Evolutionary conservation across 1,140 invertebrate species (phyloP), one percentile per base, ranked within the genome.

Genomic region (Psilanteris sp.): DNA sequence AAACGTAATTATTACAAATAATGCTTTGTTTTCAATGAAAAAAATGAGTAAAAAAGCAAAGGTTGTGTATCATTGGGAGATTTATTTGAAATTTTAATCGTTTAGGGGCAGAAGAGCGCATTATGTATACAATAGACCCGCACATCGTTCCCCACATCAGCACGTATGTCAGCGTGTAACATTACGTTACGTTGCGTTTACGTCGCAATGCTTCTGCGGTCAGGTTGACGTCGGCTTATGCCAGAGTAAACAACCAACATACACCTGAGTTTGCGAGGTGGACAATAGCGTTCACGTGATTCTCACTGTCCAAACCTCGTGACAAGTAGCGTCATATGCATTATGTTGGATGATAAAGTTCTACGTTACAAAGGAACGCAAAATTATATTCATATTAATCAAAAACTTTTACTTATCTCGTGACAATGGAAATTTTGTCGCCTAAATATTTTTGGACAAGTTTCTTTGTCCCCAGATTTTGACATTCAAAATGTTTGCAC

Each of bases 211-310:
- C 59, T 36, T 22, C 36, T 72, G 75, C 31, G 75, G 75, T 73
- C 55, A 77, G 55, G 75, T 77, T 66, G 62, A 77, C 44, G 68
- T 72, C 48, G 62, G 61, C 50, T 67, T 61, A 73, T 66, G 66
- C 67, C 29, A 41, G 31, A 54, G 39, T 44, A 61, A 44, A 73
- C 46, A 59, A 37, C 43, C 39, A 24, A 41, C 66, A 34, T 37
- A 55, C 54, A 70, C 54, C 66, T 71, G 59, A 54, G 54, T 59
- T 71, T 66, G 73, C 59, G 61, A 66, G 73, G 16, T 24, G 68
- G 68, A 77, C 74, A 72, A 72, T 72, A 67, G 62, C 75, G 68
- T 73, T 77, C 41, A 41, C 75, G 68, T 77, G 26, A 52, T 36
- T 68, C 41, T 50, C 48, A 64, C 62, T 59, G 48, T 77, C 50